Evolutionary conservation across 2,888 invertebrate species (phyloP).

Genomic region (Pheosia gnoma): DNA sequence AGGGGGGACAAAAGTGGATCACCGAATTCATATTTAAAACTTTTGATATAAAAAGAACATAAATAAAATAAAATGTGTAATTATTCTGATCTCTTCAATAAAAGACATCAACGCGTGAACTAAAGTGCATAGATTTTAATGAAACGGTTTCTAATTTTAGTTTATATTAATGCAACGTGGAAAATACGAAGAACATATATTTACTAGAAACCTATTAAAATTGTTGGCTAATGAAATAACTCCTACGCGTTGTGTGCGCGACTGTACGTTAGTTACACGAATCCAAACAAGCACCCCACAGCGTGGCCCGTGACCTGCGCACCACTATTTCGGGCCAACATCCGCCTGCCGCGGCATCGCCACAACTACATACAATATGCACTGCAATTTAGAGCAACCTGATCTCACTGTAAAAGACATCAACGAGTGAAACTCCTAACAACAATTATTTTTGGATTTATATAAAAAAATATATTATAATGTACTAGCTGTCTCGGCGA

Average conservation of each 20-base stretch:
- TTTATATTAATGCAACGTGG: too few relatives aligned
- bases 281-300: constrained; percentile 6
- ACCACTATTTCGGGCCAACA: constrained; percentile 3
- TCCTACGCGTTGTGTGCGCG: neutral
- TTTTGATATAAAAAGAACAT: too few relatives aligned
- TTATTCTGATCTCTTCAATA: constrained; percentile 8
- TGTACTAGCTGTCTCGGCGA: too few relatives aligned
- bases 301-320: constrained; percentile 8
- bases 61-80: neutral
- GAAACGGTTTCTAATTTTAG: too few relatives aligned
- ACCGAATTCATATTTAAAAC: too few relatives aligned
- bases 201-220: too few relatives aligned
- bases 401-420: constrained; percentile 29
- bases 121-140: too few relatives aligned
- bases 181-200: too few relatives aligned
- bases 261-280: neutral
- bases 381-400: constrained; percentile 4
- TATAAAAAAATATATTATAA: neutral
- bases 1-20: constrained; percentile 8
- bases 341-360: constrained; percentile 4
- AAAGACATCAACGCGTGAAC: constrained; percentile 42
- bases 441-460: neutral
- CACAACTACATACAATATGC: constrained; percentile 1
- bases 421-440: constrained; percentile 20
- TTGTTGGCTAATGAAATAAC: too few relatives aligned